These are phyloP conservation scores for Periophthalmus magnuspinnatus DNA, from an alignment of 2,797 vertebrate species.

Conservation along the genomic window DNA sequence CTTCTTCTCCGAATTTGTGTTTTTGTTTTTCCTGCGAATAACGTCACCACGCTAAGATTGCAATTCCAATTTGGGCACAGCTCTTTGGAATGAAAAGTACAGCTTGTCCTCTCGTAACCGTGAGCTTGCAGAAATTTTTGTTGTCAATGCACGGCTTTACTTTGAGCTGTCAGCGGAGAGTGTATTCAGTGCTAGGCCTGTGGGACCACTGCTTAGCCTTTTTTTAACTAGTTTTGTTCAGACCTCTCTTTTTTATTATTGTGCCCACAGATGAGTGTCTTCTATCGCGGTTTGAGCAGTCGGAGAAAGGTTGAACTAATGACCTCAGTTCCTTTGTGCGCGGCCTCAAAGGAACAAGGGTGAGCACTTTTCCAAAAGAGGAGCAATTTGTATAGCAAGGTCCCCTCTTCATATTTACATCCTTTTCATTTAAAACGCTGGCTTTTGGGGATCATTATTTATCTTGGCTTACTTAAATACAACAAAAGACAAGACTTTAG, in stretches of 20 bases:
- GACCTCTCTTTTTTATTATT: constrained; percentile 46
- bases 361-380: constrained; percentile 44
- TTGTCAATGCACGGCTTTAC: constrained; percentile 40
- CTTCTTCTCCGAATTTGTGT: constrained; percentile 50
- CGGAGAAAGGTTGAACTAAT: constrained; percentile 73
- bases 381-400: constrained; percentile 32
- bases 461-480: constrained; percentile 1
- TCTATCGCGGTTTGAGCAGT: constrained; percentile 52
- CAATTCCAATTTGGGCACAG: constrained; percentile 16
- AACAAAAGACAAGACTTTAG: background rate
- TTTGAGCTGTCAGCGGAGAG: constrained; percentile 47
- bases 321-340: constrained; percentile 73
- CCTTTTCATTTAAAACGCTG: constrained; percentile 24
- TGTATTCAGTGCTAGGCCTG: constrained; percentile 31
- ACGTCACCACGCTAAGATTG: constrained; percentile 24
- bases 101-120: constrained; percentile 18
- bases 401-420: constrained; percentile 51
- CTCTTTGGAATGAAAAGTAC: constrained; percentile 10
- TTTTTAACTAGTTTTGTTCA: constrained; percentile 37
- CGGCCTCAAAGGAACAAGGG: constrained; percentile 57
- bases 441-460: constrained; percentile 23
- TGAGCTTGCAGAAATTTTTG: constrained; percentile 28
- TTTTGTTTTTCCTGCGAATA: constrained; percentile 34
- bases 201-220: constrained; percentile 31
- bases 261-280: constrained; percentile 64